Conservation (phyloP, 2,797 vertebrate genomes). For the Melanogrammus aeglefinus region DNA sequence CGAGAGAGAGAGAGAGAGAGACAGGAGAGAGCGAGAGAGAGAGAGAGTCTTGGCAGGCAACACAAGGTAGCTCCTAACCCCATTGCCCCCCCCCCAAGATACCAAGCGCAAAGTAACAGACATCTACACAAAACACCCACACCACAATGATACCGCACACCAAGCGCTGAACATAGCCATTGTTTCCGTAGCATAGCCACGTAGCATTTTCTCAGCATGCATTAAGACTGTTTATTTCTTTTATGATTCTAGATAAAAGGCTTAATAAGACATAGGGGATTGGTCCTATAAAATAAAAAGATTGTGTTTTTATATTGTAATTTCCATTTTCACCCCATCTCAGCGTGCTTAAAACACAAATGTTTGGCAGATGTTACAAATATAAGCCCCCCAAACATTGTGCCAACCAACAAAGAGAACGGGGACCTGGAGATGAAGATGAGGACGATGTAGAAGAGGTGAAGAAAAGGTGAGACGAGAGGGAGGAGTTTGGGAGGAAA, state of each 20-base stretch:
- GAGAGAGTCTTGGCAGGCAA: conserved; percentile 23
- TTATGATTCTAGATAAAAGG: neutral
- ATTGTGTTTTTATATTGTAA: neutral
- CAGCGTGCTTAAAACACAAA: neutral
- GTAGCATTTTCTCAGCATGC: neutral
- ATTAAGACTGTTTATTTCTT: no score
- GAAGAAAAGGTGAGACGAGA: neutral
- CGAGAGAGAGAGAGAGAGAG: neutral
- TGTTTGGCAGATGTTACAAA: neutral
- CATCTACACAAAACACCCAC: conserved; percentile 17
- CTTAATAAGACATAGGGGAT: neutral
- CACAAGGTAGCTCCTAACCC: conserved; percentile 10
- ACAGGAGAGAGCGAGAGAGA: neutral
- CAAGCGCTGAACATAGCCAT: neutral
- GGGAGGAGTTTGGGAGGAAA: neutral
- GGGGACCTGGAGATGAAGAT: neutral
- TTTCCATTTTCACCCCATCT: neutral
- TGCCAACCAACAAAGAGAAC: neutral
- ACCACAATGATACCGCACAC: conserved; percentile 16
- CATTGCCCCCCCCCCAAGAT: conserved; percentile 30
- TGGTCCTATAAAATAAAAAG: neutral
- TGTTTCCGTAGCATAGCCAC: neutral
- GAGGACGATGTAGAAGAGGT: neutral
- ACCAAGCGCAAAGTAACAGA: conserved; percentile 8
- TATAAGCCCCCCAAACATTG: neutral